Base-by-base conservation (phyloP, 1,140 invertebrate genomes). In the Harlomillsia oculata region DNA sequence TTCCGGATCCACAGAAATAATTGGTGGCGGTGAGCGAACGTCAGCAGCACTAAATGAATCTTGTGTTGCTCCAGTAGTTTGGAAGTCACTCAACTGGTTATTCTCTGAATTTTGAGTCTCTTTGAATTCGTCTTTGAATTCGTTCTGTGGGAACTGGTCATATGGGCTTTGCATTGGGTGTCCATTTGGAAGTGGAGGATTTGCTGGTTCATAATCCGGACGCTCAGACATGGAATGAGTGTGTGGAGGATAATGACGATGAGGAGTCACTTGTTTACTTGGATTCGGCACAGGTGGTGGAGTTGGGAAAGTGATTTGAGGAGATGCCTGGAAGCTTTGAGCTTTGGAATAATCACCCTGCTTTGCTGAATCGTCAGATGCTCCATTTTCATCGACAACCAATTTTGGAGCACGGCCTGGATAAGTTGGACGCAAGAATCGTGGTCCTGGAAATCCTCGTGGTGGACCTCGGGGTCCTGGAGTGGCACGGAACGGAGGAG, bases 131-230 rank as follows among this genome's bases (percentile, higher is more conserved):
- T 52, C 55, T n/a, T n/a, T n/a, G n/a, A n/a, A n/a, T 8, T 49
- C 45, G 34, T 62, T 62, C 50, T 62, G 60, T 21, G 58, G 36
- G 16, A 62, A 62, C 11, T 58, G 60, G 18, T 62, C 60, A 43
- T 57, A 62, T 21, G 57, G 60, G 1, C 53, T 36, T 11, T 53
- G 23, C 0, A 62, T 28, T 2, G 45, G 45, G 18, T 62, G 59
- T 4, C 60, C 63, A 34, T 45, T 46, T 16, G 59, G 63, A 6
- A 65, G 41, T n/a, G 63, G 63, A 21, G 63, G 63, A 45, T 65
- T 65, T 0, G 63, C 63, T 16, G 63, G 63, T 37, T 65, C 63
- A 26, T 65, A 65, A 16, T 65, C 63, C 3, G 59, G 46, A 5
- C 55, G 29, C 3, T 16, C 23, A 1, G 52, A 20, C 63, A 65